Percentiles rank a stretch among this genome's conserved stretches.
phyloP scores from a whole-genome alignment of 2,888 invertebrate species.

The Cacoxenus indagator region DNA sequence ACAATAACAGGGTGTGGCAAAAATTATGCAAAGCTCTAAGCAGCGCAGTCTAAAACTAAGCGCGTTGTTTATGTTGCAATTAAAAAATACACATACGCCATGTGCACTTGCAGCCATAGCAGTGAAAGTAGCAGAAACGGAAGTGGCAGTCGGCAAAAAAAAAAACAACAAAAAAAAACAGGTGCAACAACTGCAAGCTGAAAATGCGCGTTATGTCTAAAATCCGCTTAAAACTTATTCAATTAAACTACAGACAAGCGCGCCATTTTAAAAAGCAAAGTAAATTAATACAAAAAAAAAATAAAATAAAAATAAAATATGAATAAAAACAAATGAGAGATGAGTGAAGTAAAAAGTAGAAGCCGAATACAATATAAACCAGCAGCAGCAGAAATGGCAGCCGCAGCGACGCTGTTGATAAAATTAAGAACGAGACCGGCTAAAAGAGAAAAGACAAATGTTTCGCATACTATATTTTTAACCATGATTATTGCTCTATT shows the following conservation, averaged over 20 bases:
- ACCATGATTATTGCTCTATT: background rate
- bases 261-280: background rate
- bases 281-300: constrained; percentile 11
- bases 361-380: constrained; percentile 44
- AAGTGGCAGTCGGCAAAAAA: background rate
- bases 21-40: background rate
- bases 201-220: constrained; percentile 14
- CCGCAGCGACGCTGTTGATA: background rate
- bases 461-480: background rate
- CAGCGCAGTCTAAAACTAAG: background rate
- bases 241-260: constrained; percentile 49
- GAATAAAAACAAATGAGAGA: background rate
- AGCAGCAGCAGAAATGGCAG: background rate
- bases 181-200: background rate
- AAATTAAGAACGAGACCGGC: too few relatives aligned
- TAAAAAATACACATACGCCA: constrained; percentile 47
- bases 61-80: constrained; percentile 51
- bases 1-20: too few relatives aligned
- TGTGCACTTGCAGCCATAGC: too few relatives aligned
- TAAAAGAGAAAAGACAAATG: too few relatives aligned
- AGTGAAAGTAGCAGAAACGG: too few relatives aligned
- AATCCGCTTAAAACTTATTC: constrained; percentile 63
- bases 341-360: constrained; percentile 38
- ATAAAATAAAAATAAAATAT: constrained; percentile 27
- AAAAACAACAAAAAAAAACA: constrained; percentile 27